Conservation (phyloP, 2,888 invertebrate genomes). For the Pemphredon lugubris region DNA sequence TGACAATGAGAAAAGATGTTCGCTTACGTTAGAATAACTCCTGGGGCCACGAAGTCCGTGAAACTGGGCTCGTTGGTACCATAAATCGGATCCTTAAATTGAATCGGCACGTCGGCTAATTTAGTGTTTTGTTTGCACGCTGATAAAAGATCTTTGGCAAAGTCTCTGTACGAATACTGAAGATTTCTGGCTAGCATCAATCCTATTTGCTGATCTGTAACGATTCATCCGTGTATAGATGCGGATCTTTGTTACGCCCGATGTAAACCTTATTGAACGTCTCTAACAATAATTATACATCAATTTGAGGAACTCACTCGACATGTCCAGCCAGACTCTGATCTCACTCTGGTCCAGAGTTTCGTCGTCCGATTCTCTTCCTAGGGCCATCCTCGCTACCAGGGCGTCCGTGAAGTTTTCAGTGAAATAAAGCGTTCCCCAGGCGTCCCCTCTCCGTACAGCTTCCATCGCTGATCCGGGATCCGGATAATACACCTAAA, state of each 20-base stretch:
- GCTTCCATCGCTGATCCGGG: constrained; percentile 87
- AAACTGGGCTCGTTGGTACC: constrained; percentile 95
- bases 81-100: constrained; percentile 94
- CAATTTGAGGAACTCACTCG: too few relatives aligned
- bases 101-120: constrained; percentile 93
- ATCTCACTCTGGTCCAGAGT: constrained; percentile 93
- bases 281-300: too few relatives aligned
- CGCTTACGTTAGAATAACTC: constrained; percentile 95
- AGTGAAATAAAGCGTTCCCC: constrained; percentile 94
- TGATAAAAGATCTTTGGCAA: constrained; percentile 87
- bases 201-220: constrained; percentile 94
- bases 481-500: constrained; percentile 84
- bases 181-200: constrained; percentile 93
- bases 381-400: constrained; percentile 90
- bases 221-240: background rate
- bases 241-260: too few relatives aligned
- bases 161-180: constrained; percentile 92
- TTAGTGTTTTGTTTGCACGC: constrained; percentile 91
- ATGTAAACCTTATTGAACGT: too few relatives aligned
- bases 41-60: constrained; percentile 97
- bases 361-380: constrained; percentile 92
- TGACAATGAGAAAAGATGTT: background rate
- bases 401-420: constrained; percentile 94
- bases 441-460: constrained; percentile 89
- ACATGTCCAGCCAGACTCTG: constrained; percentile 95